Evolutionary conservation across 2,888 invertebrate species (phyloP).

Genomic region (Poecilus cupreus): DNA sequence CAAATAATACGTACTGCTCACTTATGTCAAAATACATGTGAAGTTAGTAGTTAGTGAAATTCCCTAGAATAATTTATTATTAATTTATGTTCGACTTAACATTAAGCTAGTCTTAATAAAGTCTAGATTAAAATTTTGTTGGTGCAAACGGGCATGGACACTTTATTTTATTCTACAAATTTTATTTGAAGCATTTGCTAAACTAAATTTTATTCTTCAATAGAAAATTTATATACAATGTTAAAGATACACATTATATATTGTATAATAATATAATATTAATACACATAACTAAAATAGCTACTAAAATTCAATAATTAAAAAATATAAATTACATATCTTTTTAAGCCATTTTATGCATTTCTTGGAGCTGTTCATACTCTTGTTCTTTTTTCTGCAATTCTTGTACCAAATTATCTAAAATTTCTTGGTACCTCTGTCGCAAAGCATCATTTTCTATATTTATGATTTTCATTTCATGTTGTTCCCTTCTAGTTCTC

Average conservation of each 20-base stretch:
- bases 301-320: too few species aligned
- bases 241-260: too few species aligned
- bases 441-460: conserved; percentile 89
- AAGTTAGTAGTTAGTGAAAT: too few species aligned
- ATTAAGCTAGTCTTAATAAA: not conserved
- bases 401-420: conserved; percentile 87
- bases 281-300: too few species aligned
- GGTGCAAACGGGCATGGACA: conserved; percentile 3
- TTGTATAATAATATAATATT: too few species aligned
- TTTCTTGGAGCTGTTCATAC: conserved; percentile 69
- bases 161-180: too few species aligned
- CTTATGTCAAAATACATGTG: too few species aligned
- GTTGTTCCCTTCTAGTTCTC: conserved; percentile 83
- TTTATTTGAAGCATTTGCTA: too few species aligned
- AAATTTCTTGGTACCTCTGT: conserved; percentile 85
- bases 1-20: too few species aligned
- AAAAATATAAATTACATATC: conserved; percentile 24
- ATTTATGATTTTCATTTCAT: conserved; percentile 87
- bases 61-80: not conserved
- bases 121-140: not conserved
- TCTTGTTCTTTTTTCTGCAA: conserved; percentile 87
- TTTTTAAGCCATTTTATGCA: conserved; percentile 65
- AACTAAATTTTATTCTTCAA: too few species aligned
- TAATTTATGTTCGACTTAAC: not conserved
- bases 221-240: too few species aligned